phyloP scores from a whole-genome alignment of 2,888 invertebrate species.

The Platypus cylindrus region DNA sequence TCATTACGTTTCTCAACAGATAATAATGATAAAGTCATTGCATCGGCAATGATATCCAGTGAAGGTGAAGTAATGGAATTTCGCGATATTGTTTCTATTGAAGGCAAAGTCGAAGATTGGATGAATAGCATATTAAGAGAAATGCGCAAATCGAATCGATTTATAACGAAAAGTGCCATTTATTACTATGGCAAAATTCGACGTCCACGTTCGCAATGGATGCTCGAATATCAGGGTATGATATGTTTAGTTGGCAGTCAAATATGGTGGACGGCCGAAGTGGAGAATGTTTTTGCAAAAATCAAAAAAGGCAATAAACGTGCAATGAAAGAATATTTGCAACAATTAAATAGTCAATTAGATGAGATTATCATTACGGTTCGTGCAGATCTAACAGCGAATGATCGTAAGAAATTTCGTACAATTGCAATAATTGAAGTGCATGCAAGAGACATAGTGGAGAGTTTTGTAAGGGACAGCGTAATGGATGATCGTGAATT shows the following conservation, averaged over 20 bases:
- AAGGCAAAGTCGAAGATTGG: slow-evolving; percentile 84
- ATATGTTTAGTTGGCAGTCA: slow-evolving; percentile 58
- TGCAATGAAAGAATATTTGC: slow-evolving; percentile 83
- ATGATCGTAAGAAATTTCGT: slow-evolving; percentile 79
- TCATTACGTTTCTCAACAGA: slow-evolving; percentile 57
- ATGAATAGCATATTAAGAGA: slow-evolving; percentile 75
- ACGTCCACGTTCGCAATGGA: slow-evolving; percentile 65
- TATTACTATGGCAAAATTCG: slow-evolving; percentile 73
- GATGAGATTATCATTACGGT: slow-evolving; percentile 72
- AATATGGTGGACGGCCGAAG: slow-evolving; percentile 94
- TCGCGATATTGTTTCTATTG: slow-evolving; percentile 52
- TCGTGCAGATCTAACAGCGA: slow-evolving; percentile 56
- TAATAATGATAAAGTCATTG: slow-evolving; percentile 51
- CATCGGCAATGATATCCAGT: slow-evolving; percentile 73
- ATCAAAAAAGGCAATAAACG: slow-evolving; percentile 63
- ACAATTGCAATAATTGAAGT: slow-evolving; percentile 85
- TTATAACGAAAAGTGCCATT: slow-evolving; percentile 75
- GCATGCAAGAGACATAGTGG: slow-evolving; percentile 83
- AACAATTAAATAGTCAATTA: slow-evolving; percentile 66
- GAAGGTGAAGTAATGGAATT: slow-evolving; percentile 86
- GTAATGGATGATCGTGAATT: slow-evolving; percentile 76
- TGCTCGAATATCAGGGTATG: slow-evolving; percentile 72
- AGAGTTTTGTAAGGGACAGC: slow-evolving; percentile 65
- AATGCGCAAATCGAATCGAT: slow-evolving; percentile 75
- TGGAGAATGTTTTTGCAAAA: slow-evolving; percentile 74